A percentile compares a stretch with the other conserved stretches of the same genome.
Conservation (phyloP, 2,888 invertebrate genomes). For the Pandemis corylana region DNA sequence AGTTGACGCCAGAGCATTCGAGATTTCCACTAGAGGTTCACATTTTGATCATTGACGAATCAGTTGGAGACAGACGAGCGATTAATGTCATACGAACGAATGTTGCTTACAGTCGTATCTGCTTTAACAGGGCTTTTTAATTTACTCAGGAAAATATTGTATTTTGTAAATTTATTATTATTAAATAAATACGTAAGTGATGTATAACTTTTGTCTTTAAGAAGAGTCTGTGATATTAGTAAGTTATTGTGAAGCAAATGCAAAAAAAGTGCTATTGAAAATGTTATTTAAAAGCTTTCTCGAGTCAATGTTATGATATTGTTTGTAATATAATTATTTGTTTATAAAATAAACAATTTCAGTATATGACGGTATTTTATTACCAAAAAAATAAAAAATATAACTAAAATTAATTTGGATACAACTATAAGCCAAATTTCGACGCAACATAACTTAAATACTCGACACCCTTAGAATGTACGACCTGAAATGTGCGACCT, state of each 20-base stretch:
- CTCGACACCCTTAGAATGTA: too few species aligned
- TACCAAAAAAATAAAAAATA: neutral
- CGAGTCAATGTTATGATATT: slow-evolving; percentile 73
- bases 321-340: slow-evolving; percentile 69
- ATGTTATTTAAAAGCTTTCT: slow-evolving; percentile 62
- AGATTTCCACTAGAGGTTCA: too few species aligned
- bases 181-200: slow-evolving; percentile 41
- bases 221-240: slow-evolving; percentile 77
- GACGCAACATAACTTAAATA: too few species aligned
- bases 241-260: slow-evolving; percentile 55
- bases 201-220: slow-evolving; percentile 51
- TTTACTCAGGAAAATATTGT: slow-evolving; percentile 3
- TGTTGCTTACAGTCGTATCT: neutral
- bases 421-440: too few species aligned
- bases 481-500: too few species aligned
- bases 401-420: too few species aligned
- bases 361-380: slow-evolving; percentile 38
- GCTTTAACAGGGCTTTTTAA: neutral
- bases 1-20: too few species aligned
- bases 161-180: slow-evolving; percentile 32
- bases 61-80: neutral
- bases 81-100: neutral
- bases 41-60: too few species aligned
- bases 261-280: slow-evolving; percentile 57
- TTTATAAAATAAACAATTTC: slow-evolving; percentile 80